Base-by-base conservation (phyloP, 2,797 vertebrate species). In the Neostethus bicornis region DNA sequence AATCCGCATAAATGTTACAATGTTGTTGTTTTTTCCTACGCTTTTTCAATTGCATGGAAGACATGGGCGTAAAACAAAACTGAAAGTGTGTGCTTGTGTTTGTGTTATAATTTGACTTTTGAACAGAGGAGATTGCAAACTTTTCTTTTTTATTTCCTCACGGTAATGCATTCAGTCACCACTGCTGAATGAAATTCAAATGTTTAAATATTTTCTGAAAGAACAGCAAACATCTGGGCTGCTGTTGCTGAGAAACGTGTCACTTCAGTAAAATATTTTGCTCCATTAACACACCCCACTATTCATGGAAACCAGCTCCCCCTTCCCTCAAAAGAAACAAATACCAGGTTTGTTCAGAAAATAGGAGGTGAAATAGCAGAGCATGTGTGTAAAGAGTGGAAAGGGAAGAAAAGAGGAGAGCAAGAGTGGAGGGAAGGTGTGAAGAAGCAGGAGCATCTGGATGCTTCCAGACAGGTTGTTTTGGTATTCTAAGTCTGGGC, bases 401-500 rank as follows among this genome's bases (percentile, higher is more conserved):
- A 37, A 34, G 69, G 59, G 68, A 67, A 62, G 34, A 65, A 72
- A 57, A 48, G 50, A 51, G 59, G 39, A 70, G 37, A 56, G 50
- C 26, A 39, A 17, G 45, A 20, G 48, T 61, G 52, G 61, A 57
- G 44, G 35, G 80, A 57, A 72, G 72, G 66, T 65, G 71, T 60
- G 55, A 60, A 45, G 62, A 68, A 62, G 63, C 62, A 66, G 63
- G 57, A 82, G 72, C 81, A 84, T 87, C 78, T 86, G 84, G 76
- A 79, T 44, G 70, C 73, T 77, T 61, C 70, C 76, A 77, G 81
- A 85, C 82, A 83, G 75, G 81, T 87, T 86, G 83, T 81, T 88
- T 88, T 87, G 78, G 79, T 81, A 83, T 80, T 87, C 80, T 61
- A 68, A 79, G 79, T 84, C 70, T 53, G 41, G 66, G 66, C 78